Evolutionary conservation across 2,888 invertebrate genomes (phyloP), one percentile per base, ranked within the genome.

Genomic region (Trachelus stipa): DNA sequence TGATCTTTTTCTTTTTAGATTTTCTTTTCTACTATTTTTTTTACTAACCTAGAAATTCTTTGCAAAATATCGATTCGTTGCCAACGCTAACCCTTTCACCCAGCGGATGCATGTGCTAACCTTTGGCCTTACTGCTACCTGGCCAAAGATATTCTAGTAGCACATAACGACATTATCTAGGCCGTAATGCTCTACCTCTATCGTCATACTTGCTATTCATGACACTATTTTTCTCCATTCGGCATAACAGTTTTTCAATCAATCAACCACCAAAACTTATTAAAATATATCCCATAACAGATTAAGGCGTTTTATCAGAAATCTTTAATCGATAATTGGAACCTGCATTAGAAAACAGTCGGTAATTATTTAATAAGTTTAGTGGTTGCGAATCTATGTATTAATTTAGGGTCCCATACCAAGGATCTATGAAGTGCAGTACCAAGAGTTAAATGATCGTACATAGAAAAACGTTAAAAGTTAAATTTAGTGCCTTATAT

Each of bases 181-280:
- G 86, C 85, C 88, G 85, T 85, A 87, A 89, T 89, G 86, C 87
- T 90, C 89, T 89, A 89, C 85, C 81, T 86, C 88, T 90, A 88
- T 85, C 71, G 77, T 81, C 80, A 79, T 83, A 84, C 82, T 83
- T 78, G 81, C 84, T 87, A 86, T 74, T 84, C 84, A 83, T 84
- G 82, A 80, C 86, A 87, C 87, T 85, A 87, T 79, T 87, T 79
- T 87, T 81, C 76, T 77, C 76, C 79, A 84, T 86, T 85, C 83
- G 81, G 82, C 86, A 83, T 84, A 82, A 83, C 81, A 83, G 76
- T 78, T 80, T 80, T 40, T 56, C 1, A 23, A 76, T 56, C 1
- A 23, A 76, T 81, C 81, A 86, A 87, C 86, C 86, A 85, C 84
- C 85, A 82, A 85, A 83, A 81, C 85, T 88, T 84, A 82, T 85